A percentile compares a stretch with the other conserved stretches of the same genome.
Conservation (phyloP, 2,888 invertebrate genomes). For the Dryocosmus kuriphilus region DNA sequence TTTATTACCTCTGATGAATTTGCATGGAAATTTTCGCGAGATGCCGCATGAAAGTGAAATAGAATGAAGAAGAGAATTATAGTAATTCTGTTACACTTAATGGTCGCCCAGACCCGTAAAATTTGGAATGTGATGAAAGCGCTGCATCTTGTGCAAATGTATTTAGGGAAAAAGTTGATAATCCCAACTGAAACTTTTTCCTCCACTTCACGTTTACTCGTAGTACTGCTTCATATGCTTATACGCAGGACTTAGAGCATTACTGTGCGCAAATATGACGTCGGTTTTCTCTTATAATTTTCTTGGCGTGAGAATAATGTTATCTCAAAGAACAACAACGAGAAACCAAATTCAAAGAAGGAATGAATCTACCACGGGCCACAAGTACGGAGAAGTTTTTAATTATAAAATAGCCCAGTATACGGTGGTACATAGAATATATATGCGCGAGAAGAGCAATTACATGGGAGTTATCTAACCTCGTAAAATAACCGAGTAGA, state of each 20-base stretch:
- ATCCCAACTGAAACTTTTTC: background rate
- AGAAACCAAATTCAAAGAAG: conserved; percentile 11
- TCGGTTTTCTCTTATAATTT: no score
- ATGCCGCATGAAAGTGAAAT: conserved; percentile 45
- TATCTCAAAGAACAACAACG: background rate
- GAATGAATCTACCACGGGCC: background rate
- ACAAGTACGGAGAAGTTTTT: background rate
- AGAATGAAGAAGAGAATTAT: conserved; percentile 56
- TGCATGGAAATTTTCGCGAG: conserved; percentile 70
- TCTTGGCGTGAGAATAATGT: no score
- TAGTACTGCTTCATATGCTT: no score
- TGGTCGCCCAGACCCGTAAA: conserved; percentile 54
- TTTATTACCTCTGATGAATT: conserved; percentile 71
- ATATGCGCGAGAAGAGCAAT: background rate
- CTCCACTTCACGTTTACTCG: no score
- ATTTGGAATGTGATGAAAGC: conserved; percentile 39
- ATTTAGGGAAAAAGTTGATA: no score
- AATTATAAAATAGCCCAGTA: background rate
- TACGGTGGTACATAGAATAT: background rate
- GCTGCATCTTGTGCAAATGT: background rate
- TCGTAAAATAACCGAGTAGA: conserved; percentile 25
- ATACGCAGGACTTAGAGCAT: no score
- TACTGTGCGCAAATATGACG: no score
- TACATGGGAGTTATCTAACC: background rate
- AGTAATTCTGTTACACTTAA: conserved; percentile 66